Percentiles rank a stretch among this genome's conserved stretches.
phyloP scores from a whole-genome alignment of 2,888 invertebrate species.

The Isoperla grammatica region DNA sequence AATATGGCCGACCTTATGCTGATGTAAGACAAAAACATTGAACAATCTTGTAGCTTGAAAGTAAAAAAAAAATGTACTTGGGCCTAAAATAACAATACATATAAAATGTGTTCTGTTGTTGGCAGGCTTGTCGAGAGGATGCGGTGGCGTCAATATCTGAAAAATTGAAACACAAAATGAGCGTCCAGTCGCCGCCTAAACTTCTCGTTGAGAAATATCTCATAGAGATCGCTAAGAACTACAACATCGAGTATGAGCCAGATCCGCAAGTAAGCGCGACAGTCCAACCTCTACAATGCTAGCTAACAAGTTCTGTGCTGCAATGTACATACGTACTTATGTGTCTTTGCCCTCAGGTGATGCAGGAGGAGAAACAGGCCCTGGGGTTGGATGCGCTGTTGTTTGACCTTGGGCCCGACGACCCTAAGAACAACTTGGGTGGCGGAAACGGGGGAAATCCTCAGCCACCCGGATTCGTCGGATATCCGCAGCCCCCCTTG shows the following conservation, averaged over 20 bases:
- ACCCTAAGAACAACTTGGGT: slow-evolving; percentile 55
- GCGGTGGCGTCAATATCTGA: slow-evolving; percentile 76
- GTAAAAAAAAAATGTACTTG: too few relatives aligned
- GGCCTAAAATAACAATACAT: neutral
- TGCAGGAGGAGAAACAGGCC: slow-evolving; percentile 61
- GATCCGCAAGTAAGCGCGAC: slow-evolving; percentile 63
- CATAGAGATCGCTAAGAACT: slow-evolving; percentile 94
- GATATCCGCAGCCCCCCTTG: slow-evolving; percentile 66
- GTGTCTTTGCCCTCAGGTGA: too few relatives aligned
- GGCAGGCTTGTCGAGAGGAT: slow-evolving; percentile 70
- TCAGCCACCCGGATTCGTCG: slow-evolving; percentile 74
- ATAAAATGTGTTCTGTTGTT: slow-evolving; percentile 14
- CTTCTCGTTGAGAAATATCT: slow-evolving; percentile 89
- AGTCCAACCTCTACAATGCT: too few relatives aligned
- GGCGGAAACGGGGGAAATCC: slow-evolving; percentile 52
- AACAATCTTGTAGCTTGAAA: too few relatives aligned
- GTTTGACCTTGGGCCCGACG: slow-evolving; percentile 59
- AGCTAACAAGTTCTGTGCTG: too few relatives aligned
- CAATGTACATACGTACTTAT: too few relatives aligned
- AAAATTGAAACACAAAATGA: slow-evolving; percentile 88
- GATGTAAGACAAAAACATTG: slow-evolving; percentile 46
- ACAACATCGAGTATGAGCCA: slow-evolving; percentile 90
- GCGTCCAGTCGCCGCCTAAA: slow-evolving; percentile 92
- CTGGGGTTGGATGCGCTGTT: slow-evolving; percentile 56
- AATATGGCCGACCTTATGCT: slow-evolving; percentile 92